Conservation (phyloP, 1,140 invertebrate species). For the Plutomurus gul region DNA sequence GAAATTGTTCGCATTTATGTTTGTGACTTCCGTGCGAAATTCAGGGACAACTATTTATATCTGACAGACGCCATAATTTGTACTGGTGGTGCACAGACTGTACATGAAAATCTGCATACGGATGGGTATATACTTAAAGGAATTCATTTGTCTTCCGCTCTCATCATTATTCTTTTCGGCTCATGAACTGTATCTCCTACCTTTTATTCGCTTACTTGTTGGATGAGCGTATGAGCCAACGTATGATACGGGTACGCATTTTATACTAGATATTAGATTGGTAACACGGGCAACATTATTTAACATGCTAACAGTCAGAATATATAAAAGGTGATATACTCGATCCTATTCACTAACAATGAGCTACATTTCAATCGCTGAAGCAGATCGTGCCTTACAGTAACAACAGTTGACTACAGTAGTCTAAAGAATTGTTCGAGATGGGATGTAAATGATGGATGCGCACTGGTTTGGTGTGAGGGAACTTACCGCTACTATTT, state of each 20-base stretch:
- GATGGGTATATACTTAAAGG: not conserved
- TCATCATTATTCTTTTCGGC: not conserved
- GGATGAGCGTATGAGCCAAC: not conserved
- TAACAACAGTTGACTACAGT: not conserved
- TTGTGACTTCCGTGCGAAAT: too few relatives aligned
- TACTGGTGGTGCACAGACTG: too few relatives aligned
- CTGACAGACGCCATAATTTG: too few relatives aligned
- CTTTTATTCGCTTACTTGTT: not conserved
- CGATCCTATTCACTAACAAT: too few relatives aligned
- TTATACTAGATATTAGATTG: not conserved
- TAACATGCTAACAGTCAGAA: too few relatives aligned
- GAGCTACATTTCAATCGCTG: too few relatives aligned
- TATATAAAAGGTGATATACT: too few relatives aligned
- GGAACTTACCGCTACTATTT: conserved; percentile 20
- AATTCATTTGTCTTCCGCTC: not conserved
- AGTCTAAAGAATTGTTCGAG: not conserved
- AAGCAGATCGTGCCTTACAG: not conserved
- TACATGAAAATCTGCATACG: not conserved
- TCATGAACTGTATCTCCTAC: not conserved
- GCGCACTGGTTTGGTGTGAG: not conserved
- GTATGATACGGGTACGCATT: not conserved
- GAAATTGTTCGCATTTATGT: too few relatives aligned
- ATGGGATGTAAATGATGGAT: not conserved
- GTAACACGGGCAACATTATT: too few relatives aligned
- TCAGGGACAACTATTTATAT: too few relatives aligned